A percentile compares a stretch with the other conserved stretches of the same genome.
Conservation (phyloP, 2,113 vertebrate species). For the Coregonus clupeaformis region DNA sequence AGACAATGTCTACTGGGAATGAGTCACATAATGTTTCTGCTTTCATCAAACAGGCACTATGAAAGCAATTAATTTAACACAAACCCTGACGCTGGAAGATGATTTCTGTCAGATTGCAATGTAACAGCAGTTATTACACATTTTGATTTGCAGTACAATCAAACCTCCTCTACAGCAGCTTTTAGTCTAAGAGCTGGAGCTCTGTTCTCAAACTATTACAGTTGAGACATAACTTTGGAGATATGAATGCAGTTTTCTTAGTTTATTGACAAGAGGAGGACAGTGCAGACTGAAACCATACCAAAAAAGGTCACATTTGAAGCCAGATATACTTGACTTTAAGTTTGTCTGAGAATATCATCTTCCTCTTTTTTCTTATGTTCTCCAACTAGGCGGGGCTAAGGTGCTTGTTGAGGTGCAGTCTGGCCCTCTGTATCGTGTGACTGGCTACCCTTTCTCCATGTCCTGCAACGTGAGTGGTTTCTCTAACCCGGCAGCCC, state of each 20-base stretch:
- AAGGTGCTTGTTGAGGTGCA: slow-evolving; percentile 61
- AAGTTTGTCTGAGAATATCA: not conserved
- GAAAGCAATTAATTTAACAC: not conserved
- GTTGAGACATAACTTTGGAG: too few species aligned
- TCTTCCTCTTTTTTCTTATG: slow-evolving; percentile 14
- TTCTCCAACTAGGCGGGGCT: slow-evolving; percentile 40
- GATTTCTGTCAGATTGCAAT: not conserved
- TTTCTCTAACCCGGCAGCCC: slow-evolving; percentile 7
- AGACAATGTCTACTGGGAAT: not conserved
- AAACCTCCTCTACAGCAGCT: too few species aligned
- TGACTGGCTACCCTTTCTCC: slow-evolving; percentile 66
- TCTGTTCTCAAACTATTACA: too few species aligned
- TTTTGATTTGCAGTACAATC: too few species aligned
- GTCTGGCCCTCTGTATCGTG: slow-evolving; percentile 80
- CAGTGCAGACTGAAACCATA: rapidly evolving
- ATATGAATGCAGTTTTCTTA: too few species aligned
- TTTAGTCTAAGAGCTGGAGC: too few species aligned
- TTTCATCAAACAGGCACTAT: not conserved
- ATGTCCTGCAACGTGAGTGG: slow-evolving; percentile 82
- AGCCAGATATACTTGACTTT: too few species aligned
- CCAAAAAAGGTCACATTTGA: too few species aligned
- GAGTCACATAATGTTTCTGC: not conserved
- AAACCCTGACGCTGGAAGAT: not conserved
- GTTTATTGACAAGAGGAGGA: slow-evolving; percentile 16
- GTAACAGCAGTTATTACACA: not conserved